A percentile compares a stretch with the other conserved stretches of the same genome.
These are phyloP conservation scores for Pachyrhynchus sulphureomaculatus DNA, from an alignment of 1,140 invertebrate species.

Conservation along the genomic window DNA sequence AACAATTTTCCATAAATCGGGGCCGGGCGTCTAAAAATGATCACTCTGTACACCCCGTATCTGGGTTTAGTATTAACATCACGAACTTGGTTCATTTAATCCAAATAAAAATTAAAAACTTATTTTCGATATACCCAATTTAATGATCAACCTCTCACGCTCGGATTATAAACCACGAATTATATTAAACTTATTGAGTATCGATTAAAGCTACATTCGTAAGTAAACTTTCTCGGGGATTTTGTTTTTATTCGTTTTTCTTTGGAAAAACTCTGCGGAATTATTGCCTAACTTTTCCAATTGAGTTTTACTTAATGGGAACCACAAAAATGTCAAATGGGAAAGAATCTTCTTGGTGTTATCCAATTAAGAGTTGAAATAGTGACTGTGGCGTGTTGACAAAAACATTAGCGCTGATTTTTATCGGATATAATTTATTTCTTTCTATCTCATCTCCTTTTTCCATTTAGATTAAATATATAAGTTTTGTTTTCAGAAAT, in stretches of 20 bases:
- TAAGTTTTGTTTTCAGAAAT: too few species aligned
- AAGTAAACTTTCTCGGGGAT: slow-evolving; percentile 4
- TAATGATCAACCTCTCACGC: too few species aligned
- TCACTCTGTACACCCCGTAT: too few species aligned
- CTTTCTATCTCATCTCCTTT: too few species aligned
- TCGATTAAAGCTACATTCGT: slow-evolving; percentile 1
- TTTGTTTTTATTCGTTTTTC: slow-evolving; percentile 7
- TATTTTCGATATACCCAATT: too few species aligned
- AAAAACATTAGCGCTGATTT: slow-evolving; percentile 25
- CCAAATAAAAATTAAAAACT: too few species aligned
- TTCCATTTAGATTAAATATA: too few species aligned
- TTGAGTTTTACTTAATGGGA: slow-evolving; percentile 29
- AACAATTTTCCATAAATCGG: too few species aligned
- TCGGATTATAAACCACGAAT: background rate
- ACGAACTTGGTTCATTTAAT: too few species aligned
- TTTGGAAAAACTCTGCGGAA: background rate
- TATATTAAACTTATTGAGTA: background rate
- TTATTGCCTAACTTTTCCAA: slow-evolving; percentile 28
- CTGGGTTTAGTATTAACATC: too few species aligned
- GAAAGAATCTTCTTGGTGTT: slow-evolving; percentile 15
- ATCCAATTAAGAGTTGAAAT: slow-evolving; percentile 28
- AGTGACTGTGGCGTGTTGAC: slow-evolving; percentile 17
- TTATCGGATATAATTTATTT: background rate
- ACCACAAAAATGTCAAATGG: slow-evolving; percentile 27
- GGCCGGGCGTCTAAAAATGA: too few species aligned